Base-by-base conservation (phyloP, 2,888 invertebrate genomes). In the Tridacna gigas region DNA sequence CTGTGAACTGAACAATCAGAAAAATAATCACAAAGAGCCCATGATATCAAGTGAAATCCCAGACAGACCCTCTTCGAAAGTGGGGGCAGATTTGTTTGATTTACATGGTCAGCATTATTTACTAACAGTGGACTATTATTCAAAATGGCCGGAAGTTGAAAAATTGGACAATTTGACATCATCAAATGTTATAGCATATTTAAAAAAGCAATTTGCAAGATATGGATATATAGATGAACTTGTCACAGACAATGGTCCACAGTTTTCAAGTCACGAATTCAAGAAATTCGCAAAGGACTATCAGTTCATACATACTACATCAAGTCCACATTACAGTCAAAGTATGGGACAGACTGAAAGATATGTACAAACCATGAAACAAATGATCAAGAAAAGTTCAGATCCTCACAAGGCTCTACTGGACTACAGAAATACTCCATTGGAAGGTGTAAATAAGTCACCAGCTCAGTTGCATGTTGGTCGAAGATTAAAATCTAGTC, bases 11-110 rank as follows among this genome's bases (percentile, higher is more conserved):
- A 25, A 79, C 63, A 48, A 73, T 28, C 60, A 45, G 18, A 65
- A 82, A 7, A 61, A 69, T n/a, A 76, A 83, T 25, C 37, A 28
- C 11, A 76, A 73, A 66, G 79, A 87, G 75, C 76, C 83, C 15
- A 63, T 89, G 37, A 76, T 81, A 18, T 56, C 77, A 18, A 84
- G 79, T 74, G 80, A 86, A 37, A 79, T 83, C n/a, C 87, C 86
- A 22, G 76, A 82, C 26, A 74, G 80, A 45, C 84, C 89, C 18
- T 86, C 82, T 73, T 25, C 75, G 18, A 86, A 82, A 60, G 22
- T 89, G 22, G 83, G 80, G 20, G 83, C 77, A 63, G 86, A 83
- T 74, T 67, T 89, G 51, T 88, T 83, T 75, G 78, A 79, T 20
- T 84, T 67, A 15, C 45, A 86, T 22, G 80, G 80, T 18, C 18